Evolutionary conservation across 1,140 invertebrate genomes (phyloP).

Genomic region (Belonocnema kinseyi): DNA sequence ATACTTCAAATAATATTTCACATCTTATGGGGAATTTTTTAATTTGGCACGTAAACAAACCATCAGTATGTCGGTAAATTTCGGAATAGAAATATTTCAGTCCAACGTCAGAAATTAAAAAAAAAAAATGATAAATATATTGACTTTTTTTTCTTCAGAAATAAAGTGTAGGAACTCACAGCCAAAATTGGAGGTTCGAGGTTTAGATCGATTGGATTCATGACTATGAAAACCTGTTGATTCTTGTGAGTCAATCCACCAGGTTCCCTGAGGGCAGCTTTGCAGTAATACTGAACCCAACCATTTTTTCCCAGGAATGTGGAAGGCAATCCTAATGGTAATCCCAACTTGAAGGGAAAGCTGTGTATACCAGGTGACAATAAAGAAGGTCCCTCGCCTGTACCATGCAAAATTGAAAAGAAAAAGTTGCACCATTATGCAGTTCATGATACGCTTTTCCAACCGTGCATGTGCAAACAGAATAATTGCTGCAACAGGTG

Average conservation of each 20-base stretch:
- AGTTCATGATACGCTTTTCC: conserved; percentile 14
- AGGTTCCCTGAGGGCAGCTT: conserved; percentile 91
- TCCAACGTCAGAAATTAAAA: too few relatives aligned
- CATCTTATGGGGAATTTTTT: too few relatives aligned
- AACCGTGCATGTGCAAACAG: neutral
- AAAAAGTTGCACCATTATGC: conserved; percentile 34
- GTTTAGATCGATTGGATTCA: conserved; percentile 97
- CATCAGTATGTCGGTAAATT: too few relatives aligned
- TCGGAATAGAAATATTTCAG: too few relatives aligned
- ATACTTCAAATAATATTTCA: too few relatives aligned
- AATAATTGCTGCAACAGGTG: conserved; percentile 13
- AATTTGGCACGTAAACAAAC: too few relatives aligned
- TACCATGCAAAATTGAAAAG: conserved; percentile 47
- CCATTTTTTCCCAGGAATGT: conserved; percentile 96
- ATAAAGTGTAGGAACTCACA: conserved; percentile 79
- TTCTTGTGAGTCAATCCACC: conserved; percentile 95
- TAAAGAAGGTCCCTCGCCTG: conserved; percentile 87
- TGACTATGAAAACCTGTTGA: conserved; percentile 97
- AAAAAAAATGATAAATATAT: too few relatives aligned
- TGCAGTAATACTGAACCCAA: conserved; percentile 97
- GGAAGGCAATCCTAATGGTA: conserved; percentile 92
- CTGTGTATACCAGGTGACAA: conserved; percentile 96
- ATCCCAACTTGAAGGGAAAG: conserved; percentile 94
- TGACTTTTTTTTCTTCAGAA: neutral
- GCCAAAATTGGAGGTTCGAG: conserved; percentile 90